phyloP scores from a whole-genome alignment of 2,113 vertebrate species.

The Eulemur macaco region DNA sequence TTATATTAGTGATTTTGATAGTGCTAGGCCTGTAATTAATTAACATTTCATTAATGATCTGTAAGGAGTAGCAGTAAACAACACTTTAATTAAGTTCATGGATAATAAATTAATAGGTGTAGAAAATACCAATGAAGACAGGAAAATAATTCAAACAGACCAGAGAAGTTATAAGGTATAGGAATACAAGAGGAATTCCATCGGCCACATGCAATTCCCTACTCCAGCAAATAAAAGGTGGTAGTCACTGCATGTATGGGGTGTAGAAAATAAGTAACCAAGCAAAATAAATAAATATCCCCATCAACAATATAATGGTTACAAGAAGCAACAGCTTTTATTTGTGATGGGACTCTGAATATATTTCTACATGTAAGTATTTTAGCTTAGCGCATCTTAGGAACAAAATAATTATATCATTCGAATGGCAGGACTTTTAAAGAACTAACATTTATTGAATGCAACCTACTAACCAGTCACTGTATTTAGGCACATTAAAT shows the following conservation, averaged over 20 bases:
- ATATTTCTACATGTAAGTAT: constrained; percentile 29
- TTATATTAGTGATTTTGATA: constrained; percentile 52
- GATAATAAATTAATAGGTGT: constrained; percentile 56
- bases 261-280: not conserved
- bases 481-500: not conserved
- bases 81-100: constrained; percentile 54
- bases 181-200: not conserved
- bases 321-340: not conserved
- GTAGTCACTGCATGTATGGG: not conserved
- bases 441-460: not conserved
- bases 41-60: constrained; percentile 54
- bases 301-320: not conserved
- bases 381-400: not conserved
- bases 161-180: constrained; percentile 32
- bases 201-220: not conserved
- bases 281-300: not conserved
- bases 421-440: not conserved
- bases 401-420: constrained; percentile 16
- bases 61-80: constrained; percentile 62
- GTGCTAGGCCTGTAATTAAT: constrained; percentile 39
- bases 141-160: constrained; percentile 50
- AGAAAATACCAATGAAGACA: constrained; percentile 49
- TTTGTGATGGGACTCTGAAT: not conserved
- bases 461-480: not conserved
- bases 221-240: constrained; percentile 21